Evolutionary conservation across 2,888 invertebrate species (phyloP).

Genomic region (Stenichneumon culpator): DNA sequence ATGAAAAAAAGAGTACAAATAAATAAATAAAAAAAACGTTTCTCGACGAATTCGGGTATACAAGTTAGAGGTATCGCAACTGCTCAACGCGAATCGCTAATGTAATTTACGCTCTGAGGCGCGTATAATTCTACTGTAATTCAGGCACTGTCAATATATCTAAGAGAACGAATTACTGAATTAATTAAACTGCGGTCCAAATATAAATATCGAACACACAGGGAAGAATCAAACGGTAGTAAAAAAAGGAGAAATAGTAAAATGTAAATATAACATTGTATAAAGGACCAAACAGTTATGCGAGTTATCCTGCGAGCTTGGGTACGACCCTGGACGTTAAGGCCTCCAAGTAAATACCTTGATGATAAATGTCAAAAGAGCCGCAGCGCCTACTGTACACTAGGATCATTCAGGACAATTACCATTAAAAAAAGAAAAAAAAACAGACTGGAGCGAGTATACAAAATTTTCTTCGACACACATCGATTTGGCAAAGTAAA

Average conservation of each 20-base stretch:
- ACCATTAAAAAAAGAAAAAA: constrained; percentile 27
- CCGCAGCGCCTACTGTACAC: constrained; percentile 56
- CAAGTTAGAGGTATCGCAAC: constrained; percentile 47
- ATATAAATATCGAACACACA: constrained; percentile 8
- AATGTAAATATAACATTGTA: constrained; percentile 22
- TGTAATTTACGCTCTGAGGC: constrained; percentile 43
- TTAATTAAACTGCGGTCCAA: constrained; percentile 38
- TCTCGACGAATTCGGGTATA: constrained; percentile 49
- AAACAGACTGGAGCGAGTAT: constrained; percentile 52
- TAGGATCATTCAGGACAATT: constrained; percentile 41
- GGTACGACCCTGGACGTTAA: constrained; percentile 80
- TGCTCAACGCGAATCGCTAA: constrained; percentile 42
- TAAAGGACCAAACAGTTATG: constrained; percentile 29
- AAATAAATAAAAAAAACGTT: constrained; percentile 26
- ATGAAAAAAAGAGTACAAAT: constrained; percentile 28
- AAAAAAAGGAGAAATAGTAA: constrained; percentile 11
- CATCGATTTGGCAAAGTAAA: constrained; percentile 49
- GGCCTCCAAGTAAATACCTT: constrained; percentile 70
- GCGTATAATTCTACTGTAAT: constrained; percentile 43
- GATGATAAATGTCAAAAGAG: constrained; percentile 58
- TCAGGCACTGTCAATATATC: constrained; percentile 55
- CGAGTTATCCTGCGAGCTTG: constrained; percentile 74
- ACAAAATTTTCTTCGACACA: constrained; percentile 46
- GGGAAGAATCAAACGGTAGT: background rate
- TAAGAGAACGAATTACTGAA: constrained; percentile 38